phyloP scores from a whole-genome alignment of 1,140 invertebrate genomes.

The Lordiphosa clarofinis region DNA sequence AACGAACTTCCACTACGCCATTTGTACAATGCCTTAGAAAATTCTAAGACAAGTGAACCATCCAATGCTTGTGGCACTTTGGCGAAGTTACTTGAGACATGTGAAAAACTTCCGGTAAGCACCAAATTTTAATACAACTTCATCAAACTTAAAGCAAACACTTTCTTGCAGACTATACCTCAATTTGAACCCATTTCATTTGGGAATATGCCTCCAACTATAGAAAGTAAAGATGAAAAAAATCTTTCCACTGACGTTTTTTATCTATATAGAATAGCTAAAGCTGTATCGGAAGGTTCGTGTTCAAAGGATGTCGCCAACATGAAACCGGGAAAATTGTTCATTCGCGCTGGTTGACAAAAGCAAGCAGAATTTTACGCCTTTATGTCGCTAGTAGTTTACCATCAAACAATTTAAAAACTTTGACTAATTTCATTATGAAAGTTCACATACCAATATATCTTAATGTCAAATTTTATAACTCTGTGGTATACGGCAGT shows the following conservation, averaged over 20 bases:
- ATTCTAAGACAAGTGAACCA: background rate
- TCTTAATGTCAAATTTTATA: conserved; percentile 4
- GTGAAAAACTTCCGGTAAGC: no score
- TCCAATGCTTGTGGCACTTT: background rate
- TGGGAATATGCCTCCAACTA: background rate
- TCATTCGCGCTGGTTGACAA: background rate
- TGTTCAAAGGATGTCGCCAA: background rate
- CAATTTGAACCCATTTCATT: background rate
- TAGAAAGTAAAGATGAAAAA: background rate
- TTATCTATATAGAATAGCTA: conserved; percentile 1
- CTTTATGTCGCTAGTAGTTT: background rate
- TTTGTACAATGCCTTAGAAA: conserved; percentile 5
- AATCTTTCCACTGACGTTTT: no score
- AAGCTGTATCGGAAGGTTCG: conserved; percentile 3
- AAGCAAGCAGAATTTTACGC: background rate
- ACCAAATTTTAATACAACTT: no score
- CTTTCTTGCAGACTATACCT: background rate
- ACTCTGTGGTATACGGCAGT: conserved; percentile 4
- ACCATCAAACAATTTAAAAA: background rate
- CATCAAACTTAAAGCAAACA: no score
- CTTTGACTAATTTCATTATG: background rate
- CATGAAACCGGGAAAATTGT: background rate
- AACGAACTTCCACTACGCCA: conserved; percentile 4
- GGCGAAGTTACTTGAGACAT: background rate
- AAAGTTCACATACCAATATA: conserved; percentile 4